Evolutionary conservation across 2,797 vertebrate species (phyloP).

Genomic region (Melopsittacus undulatus): DNA sequence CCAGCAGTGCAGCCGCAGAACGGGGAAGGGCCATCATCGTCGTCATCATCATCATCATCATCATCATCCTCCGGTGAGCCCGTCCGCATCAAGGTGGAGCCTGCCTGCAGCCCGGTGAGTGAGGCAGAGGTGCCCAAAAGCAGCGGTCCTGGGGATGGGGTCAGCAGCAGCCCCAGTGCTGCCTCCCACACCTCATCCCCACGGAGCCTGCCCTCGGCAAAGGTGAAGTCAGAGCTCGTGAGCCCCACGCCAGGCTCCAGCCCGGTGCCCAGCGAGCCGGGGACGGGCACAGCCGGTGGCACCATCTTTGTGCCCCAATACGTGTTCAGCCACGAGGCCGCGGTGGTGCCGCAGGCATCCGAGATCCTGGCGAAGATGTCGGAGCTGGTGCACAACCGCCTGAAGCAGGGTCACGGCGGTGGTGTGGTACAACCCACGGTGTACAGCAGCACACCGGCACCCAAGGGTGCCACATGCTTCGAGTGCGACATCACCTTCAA

Average conservation of each 20-base stretch:
- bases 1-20: conserved; percentile 6
- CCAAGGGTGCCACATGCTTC: conserved; percentile 94
- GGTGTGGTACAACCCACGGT: conserved; percentile 64
- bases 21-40: neutral
- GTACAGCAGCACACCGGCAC: conserved; percentile 78
- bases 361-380: conserved; percentile 99
- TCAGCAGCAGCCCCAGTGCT: conserved; percentile 13
- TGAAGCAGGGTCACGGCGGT: conserved; percentile 82
- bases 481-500: conserved; percentile 98
- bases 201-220: conserved; percentile 74
- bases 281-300: conserved; percentile 79
- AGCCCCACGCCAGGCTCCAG: conserved; percentile 93
- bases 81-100: conserved; percentile 88
- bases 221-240: conserved; percentile 87
- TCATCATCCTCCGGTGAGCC: conserved; percentile 4
- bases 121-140: conserved; percentile 65
- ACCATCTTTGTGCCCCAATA: conserved; percentile 89
- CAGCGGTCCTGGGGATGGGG: neutral
- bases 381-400: conserved; percentile 93
- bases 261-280: conserved; percentile 84
- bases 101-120: conserved; percentile 45
- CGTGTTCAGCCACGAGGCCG: conserved; percentile 85
- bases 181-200: conserved; percentile 81
- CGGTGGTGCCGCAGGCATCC: conserved; percentile 90
- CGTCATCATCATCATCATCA: neutral